These are phyloP conservation scores for Ictalurus punctatus DNA, from an alignment of 2,113 vertebrate genomes.

Conservation along the genomic window DNA sequence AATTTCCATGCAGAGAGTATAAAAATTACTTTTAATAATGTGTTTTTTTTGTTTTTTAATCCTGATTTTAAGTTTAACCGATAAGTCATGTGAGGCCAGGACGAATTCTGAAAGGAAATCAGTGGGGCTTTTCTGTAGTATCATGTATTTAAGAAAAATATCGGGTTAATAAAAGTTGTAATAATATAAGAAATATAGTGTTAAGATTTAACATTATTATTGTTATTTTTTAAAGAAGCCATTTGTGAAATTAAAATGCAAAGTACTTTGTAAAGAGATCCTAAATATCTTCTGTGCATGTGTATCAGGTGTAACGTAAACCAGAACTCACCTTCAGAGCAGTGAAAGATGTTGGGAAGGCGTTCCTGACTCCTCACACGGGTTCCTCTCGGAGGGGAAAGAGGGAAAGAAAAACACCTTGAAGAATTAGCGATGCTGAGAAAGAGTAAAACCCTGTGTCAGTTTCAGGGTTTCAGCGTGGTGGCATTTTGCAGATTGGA, in stretches of 20 bases:
- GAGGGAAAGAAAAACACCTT: too few relatives aligned
- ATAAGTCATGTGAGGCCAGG: neutral
- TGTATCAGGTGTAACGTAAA: neutral
- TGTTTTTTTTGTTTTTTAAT: neutral
- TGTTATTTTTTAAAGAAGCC: neutral
- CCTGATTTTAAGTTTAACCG: neutral
- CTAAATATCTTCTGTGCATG: neutral
- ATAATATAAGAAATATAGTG: neutral
- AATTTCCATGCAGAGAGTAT: neutral
- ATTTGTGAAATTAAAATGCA: neutral
- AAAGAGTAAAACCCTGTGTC: neutral
- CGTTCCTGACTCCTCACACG: neutral
- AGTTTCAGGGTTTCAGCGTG: neutral
- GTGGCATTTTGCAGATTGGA: neutral
- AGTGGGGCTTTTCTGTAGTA: neutral
- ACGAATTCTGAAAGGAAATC: neutral
- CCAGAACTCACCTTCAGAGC: slow-evolving; percentile 28
- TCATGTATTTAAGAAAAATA: neutral
- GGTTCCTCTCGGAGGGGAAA: neutral
- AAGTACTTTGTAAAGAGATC: neutral
- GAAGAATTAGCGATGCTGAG: neutral
- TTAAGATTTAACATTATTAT: neutral
- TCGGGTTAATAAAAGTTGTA: neutral
- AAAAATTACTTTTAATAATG: neutral
- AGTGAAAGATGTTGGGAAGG: neutral